Conservation (phyloP, 2,888 invertebrate genomes). For the Eretmocerus hayati region DNA sequence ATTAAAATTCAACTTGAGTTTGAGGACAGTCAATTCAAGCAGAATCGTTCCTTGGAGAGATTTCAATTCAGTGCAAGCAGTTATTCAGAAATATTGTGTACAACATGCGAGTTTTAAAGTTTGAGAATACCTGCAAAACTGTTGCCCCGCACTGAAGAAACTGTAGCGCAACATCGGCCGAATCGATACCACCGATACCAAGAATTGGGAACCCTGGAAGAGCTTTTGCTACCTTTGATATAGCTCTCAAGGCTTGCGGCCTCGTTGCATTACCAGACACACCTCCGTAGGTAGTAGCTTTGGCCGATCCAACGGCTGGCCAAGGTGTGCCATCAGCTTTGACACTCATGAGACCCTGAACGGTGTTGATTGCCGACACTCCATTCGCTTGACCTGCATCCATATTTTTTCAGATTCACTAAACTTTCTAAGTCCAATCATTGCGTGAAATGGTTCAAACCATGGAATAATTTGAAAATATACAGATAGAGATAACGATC, state of each 20-base stretch:
- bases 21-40: too few species aligned
- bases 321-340: slow-evolving; percentile 77
- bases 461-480: too few species aligned
- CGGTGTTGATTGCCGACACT: slow-evolving; percentile 96
- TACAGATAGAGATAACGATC: too few species aligned
- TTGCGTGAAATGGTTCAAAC: too few species aligned
- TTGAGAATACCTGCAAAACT: slow-evolving; percentile 80
- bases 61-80: too few species aligned
- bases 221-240: slow-evolving; percentile 78
- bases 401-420: background rate
- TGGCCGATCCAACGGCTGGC: slow-evolving; percentile 80
- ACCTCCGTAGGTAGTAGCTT: slow-evolving; percentile 88
- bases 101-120: too few species aligned
- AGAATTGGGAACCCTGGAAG: slow-evolving; percentile 87
- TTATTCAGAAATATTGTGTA: too few species aligned
- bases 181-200: slow-evolving; percentile 96
- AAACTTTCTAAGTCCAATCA: too few species aligned
- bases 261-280: slow-evolving; percentile 89
- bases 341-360: slow-evolving; percentile 89
- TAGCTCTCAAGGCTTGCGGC: slow-evolving; percentile 86
- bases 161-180: slow-evolving; percentile 91
- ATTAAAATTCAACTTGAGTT: too few species aligned
- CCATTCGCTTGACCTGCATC: slow-evolving; percentile 78
- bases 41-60: too few species aligned
- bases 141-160: slow-evolving; percentile 90